phyloP scores from a whole-genome alignment of 2,113 vertebrate genomes.

The Pachypanchax playfairii region DNA sequence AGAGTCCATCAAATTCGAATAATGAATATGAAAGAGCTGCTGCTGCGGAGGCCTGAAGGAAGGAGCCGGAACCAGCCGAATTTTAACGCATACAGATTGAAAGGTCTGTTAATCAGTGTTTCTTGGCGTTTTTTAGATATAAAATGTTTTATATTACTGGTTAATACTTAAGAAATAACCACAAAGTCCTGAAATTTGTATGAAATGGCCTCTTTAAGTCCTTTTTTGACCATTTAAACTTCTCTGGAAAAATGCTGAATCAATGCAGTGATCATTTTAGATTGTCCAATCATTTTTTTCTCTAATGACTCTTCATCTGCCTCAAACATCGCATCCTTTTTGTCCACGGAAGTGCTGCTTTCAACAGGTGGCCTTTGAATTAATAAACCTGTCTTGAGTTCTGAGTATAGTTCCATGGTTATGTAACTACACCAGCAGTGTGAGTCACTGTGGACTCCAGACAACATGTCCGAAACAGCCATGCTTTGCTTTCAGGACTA shows the following conservation, averaged over 20 bases:
- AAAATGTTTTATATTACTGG: too few relatives aligned
- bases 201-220: too few relatives aligned
- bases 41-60: too few relatives aligned
- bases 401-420: constrained; percentile 25
- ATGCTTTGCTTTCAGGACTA: constrained; percentile 35
- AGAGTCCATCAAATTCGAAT: too few relatives aligned
- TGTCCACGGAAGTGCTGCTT: constrained; percentile 1
- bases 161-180: too few relatives aligned
- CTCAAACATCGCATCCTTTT: constrained; percentile 7
- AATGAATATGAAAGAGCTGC: too few relatives aligned
- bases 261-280: background rate
- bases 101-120: too few relatives aligned
- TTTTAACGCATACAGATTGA: too few relatives aligned
- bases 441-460: constrained; percentile 28
- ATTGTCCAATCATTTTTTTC: background rate
- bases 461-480: constrained; percentile 17
- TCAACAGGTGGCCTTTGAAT: constrained; percentile 26
- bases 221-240: too few relatives aligned
- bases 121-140: too few relatives aligned
- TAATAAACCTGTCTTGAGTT: constrained; percentile 23
- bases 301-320: background rate
- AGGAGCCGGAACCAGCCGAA: too few relatives aligned
- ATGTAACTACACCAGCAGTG: constrained; percentile 48
- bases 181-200: too few relatives aligned
- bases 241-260: background rate